Conservation (phyloP, 2,797 vertebrate genomes). For the Falco biarmicus region DNA sequence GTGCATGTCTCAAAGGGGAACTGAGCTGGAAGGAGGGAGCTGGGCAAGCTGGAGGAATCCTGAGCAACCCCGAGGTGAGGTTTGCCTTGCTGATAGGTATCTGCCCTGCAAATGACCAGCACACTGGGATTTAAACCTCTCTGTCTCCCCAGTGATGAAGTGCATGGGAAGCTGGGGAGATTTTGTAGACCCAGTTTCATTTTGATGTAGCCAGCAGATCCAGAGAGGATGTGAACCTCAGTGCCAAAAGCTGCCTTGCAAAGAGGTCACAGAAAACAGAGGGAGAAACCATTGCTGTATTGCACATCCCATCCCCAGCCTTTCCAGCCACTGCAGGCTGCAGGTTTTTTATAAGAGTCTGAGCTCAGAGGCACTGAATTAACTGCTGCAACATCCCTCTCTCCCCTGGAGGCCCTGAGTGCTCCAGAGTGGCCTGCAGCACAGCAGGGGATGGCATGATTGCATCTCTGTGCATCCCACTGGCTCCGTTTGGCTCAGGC, state of each 20-base stretch:
- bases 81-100: not conserved
- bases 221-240: not conserved
- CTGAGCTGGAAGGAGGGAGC: not conserved
- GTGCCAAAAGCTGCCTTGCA: not conserved
- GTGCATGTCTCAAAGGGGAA: not conserved
- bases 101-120: not conserved
- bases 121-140: not conserved
- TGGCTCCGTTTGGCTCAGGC: not conserved
- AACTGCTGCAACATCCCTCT: not conserved
- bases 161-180: not conserved
- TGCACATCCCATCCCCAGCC: not conserved
- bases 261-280: not conserved
- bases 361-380: constrained; percentile 28
- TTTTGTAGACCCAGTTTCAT: not conserved
- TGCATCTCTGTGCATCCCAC: not conserved
- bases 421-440: not conserved
- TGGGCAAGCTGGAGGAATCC: not conserved
- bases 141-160: not conserved
- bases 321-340: not conserved
- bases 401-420: not conserved
- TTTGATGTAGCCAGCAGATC: not conserved
- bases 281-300: not conserved
- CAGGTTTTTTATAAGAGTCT: not conserved
- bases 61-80: not conserved
- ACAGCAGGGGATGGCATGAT: not conserved